Percentiles rank a stretch among this genome's conserved stretches.
Evolutionary conservation across 2,113 vertebrate species (phyloP).

Genomic region (Podiceps cristatus): DNA sequence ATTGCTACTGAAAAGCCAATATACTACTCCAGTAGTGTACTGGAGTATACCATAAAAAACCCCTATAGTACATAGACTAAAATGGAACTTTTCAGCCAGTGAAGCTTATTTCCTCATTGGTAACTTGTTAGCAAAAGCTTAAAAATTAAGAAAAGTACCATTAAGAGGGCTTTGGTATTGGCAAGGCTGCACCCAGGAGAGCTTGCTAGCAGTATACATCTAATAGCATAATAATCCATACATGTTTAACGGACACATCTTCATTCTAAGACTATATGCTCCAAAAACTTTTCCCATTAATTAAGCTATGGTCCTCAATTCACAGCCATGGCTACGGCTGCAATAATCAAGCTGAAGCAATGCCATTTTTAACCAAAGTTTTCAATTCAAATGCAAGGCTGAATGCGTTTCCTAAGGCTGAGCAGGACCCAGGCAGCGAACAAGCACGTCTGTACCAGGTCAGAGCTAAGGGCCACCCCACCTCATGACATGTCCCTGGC

Average conservation of each 20-base stretch:
- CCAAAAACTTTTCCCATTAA: not conserved
- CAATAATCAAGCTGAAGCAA: not conserved
- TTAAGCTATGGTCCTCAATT: not conserved
- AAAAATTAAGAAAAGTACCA: not conserved
- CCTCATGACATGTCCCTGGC: fast-evolving
- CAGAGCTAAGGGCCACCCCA: not conserved
- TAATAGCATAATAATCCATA: not conserved
- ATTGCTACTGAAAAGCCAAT: not conserved
- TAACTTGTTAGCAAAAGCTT: not conserved
- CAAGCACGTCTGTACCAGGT: fast-evolving
- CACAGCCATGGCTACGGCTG: not conserved
- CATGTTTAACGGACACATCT: not conserved
- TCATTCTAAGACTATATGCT: not conserved
- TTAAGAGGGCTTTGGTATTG: not conserved
- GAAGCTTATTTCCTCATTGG: not conserved
- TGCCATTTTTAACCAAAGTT: not conserved
- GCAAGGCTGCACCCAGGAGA: not conserved
- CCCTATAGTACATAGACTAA: not conserved
- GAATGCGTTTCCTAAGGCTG: not conserved
- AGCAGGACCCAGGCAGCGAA: not conserved
- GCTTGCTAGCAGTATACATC: not conserved
- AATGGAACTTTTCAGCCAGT: not conserved
- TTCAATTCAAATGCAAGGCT: not conserved
- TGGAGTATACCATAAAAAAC: not conserved
- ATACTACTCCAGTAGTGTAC: not conserved